These are phyloP conservation scores for Microtus montanus DNA, from an alignment of 2,113 vertebrate genomes.

Conservation along the genomic window DNA sequence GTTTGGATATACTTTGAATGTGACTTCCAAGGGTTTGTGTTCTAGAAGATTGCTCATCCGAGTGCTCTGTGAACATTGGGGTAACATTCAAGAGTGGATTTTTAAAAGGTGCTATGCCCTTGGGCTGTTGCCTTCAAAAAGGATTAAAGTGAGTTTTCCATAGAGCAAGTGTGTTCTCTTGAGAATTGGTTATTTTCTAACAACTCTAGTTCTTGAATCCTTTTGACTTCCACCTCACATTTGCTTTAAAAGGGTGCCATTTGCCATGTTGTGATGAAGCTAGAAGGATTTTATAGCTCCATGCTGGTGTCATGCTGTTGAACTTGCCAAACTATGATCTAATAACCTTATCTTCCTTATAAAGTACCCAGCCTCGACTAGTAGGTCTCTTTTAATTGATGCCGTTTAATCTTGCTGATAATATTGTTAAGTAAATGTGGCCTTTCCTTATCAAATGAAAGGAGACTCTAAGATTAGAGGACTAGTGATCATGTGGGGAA, in stretches of 20 bases:
- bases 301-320: not conserved
- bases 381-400: not conserved
- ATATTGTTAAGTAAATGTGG: not conserved
- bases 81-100: not conserved
- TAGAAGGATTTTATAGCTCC: not conserved
- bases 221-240: not conserved
- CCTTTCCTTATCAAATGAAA: not conserved
- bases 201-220: not conserved
- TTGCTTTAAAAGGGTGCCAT: not conserved
- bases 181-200: not conserved
- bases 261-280: not conserved
- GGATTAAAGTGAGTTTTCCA: not conserved
- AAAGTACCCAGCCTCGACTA: not conserved
- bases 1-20: not conserved
- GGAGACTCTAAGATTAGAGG: not conserved
- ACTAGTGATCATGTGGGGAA: not conserved
- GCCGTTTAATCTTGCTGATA: not conserved
- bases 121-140: not conserved
- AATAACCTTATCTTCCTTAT: not conserved
- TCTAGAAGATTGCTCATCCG: not conserved
- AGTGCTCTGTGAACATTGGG: not conserved
- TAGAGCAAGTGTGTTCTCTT: not conserved
- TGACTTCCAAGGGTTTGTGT: not conserved
- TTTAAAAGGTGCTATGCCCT: not conserved
- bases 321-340: not conserved